Evolutionary conservation across 2,888 invertebrate species (phyloP).

Genomic region (Folsomia manolachei): DNA sequence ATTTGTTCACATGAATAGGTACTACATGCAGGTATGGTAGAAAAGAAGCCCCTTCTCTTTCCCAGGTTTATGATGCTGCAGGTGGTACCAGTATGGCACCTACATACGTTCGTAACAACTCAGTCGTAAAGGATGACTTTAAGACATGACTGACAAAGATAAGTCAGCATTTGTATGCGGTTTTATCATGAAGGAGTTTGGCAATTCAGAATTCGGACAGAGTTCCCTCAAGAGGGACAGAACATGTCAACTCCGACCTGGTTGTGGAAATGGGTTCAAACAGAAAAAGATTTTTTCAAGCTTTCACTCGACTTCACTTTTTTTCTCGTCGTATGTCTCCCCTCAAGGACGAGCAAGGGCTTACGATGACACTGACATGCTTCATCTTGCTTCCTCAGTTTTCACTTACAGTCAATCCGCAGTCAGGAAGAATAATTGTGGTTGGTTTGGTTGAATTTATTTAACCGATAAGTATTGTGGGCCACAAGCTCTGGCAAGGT

Average conservation of each 20-base stretch:
- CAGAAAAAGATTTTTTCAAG: constrained; percentile 19
- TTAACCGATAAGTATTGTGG: too few relatives aligned
- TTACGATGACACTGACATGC: constrained; percentile 19
- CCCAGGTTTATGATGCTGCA: too few relatives aligned
- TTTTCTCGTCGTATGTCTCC: too few relatives aligned
- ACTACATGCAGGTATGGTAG: neutral
- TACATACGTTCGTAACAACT: too few relatives aligned
- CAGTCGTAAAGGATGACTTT: neutral
- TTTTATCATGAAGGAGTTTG: neutral
- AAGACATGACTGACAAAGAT: too few relatives aligned
- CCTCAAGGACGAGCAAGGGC: neutral
- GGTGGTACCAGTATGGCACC: too few relatives aligned
- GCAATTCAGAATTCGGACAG: neutral
- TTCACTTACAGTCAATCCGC: neutral
- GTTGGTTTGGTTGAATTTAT: neutral
- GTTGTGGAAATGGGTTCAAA: constrained; percentile 11
- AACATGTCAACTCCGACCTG: neutral
- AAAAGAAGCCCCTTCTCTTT: neutral
- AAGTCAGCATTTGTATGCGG: too few relatives aligned
- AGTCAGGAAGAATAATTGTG: too few relatives aligned
- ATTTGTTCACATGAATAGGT: neutral
- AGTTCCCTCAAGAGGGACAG: constrained; percentile 15
- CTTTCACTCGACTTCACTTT: constrained; percentile 20
- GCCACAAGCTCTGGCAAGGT: too few relatives aligned
- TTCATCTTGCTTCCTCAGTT: neutral